A percentile compares a stretch with the other conserved stretches of the same genome.
These are phyloP conservation scores for Ancistrus triradiatus DNA, from an alignment of 2,113 vertebrate species.

Conservation along the genomic window DNA sequence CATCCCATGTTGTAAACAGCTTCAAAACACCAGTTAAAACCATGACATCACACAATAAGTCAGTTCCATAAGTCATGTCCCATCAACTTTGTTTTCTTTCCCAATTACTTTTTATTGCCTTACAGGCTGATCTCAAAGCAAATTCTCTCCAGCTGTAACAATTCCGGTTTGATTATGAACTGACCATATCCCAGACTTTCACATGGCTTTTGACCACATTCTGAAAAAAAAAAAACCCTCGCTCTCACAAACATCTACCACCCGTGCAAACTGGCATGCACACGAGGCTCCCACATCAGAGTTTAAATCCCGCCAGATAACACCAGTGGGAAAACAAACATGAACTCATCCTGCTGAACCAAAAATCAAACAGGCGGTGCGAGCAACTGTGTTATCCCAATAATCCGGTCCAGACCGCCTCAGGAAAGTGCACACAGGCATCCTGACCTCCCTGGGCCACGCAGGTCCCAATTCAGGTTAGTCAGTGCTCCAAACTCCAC, in stretches of 20 bases:
- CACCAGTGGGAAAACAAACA: constrained; percentile 14
- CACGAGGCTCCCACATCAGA: neutral
- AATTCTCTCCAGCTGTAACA: no score
- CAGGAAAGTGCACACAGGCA: constrained; percentile 6
- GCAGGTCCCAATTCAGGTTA: neutral
- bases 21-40: no score
- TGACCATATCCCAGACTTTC: neutral
- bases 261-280: neutral
- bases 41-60: no score
- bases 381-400: neutral
- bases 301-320: constrained; percentile 22
- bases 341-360: constrained; percentile 10
- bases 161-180: no score
- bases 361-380: constrained; percentile 17
- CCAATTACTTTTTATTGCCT: no score
- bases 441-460: neutral
- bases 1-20: no score
- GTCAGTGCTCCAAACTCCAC: neutral
- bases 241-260: neutral
- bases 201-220: constrained; percentile 1
- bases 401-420: constrained; percentile 26
- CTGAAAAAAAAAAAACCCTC: neutral
- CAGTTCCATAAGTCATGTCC: no score
- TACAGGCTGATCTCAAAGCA: no score
- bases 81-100: no score